These are phyloP conservation scores for Tokudaia tokunoshimensis DNA, from an alignment of 2,797 vertebrate genomes.

Conservation along the genomic window DNA sequence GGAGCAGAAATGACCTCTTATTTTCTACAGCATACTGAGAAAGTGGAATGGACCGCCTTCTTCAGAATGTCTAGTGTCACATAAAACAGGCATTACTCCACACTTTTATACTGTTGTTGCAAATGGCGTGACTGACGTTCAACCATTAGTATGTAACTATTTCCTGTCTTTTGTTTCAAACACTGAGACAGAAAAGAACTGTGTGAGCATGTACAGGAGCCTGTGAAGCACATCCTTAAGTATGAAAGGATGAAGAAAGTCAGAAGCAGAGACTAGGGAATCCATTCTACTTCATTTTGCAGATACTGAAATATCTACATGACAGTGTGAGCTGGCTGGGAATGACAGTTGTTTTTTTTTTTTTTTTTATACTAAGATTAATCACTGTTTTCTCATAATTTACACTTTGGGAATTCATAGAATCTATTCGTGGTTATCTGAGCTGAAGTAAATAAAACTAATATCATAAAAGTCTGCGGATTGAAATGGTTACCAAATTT, in stretches of 20 bases:
- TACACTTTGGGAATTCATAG: slow-evolving; percentile 6
- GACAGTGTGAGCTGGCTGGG: background rate
- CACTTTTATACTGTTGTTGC: background rate
- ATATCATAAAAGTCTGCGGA: background rate
- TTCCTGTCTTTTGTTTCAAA: background rate
- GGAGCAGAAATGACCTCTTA: background rate
- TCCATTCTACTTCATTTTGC: background rate
- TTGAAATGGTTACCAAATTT: background rate
- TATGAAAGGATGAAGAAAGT: background rate
- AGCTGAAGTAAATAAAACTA: slow-evolving; percentile 33
- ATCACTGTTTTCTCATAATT: background rate
- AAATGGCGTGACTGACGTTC: background rate
- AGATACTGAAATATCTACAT: background rate
- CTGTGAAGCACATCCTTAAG: background rate
- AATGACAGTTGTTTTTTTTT: slow-evolving; percentile 16
- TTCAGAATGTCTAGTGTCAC: background rate
- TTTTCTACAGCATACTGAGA: background rate
- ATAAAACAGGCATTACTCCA: background rate
- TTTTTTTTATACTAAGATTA: background rate
- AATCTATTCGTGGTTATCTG: background rate
- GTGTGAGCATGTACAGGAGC: background rate
- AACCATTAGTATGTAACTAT: background rate
- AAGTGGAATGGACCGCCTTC: background rate
- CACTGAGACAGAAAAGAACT: background rate
- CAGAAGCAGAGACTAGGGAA: background rate